Conservation (phyloP, 2,888 invertebrate genomes). For the Drosophila algonquin region DNA sequence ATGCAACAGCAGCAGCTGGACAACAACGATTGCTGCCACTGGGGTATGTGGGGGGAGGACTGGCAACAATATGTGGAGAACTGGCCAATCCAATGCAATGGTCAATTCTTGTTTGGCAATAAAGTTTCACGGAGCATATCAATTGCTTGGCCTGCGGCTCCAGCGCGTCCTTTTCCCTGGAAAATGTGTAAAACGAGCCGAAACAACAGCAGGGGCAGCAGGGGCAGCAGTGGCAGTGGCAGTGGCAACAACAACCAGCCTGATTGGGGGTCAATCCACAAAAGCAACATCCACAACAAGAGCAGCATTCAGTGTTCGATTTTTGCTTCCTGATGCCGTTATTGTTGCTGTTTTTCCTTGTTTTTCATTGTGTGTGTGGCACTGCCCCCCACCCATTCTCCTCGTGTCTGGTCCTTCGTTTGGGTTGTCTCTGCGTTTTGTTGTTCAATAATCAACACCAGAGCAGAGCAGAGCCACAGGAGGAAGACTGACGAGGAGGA, state of each 20-base stretch:
- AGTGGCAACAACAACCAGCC: slow-evolving; percentile 44
- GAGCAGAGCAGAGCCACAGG: slow-evolving; percentile 19
- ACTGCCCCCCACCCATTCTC: slow-evolving; percentile 1
- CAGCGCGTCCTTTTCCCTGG: slow-evolving; percentile 15
- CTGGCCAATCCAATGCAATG: slow-evolving; percentile 8
- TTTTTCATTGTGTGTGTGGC: slow-evolving; percentile 29
- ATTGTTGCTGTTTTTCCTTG: slow-evolving; percentile 28
- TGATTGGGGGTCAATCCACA: slow-evolving; percentile 70
- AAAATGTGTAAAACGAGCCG: slow-evolving; percentile 56
- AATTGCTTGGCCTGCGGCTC: slow-evolving; percentile 50
- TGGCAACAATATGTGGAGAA: not conserved
- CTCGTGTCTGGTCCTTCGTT: slow-evolving; percentile 6
- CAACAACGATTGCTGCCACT: slow-evolving; percentile 12
- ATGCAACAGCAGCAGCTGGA: slow-evolving; percentile 23
- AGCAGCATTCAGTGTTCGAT: slow-evolving; percentile 32
- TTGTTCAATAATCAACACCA: slow-evolving; percentile 58
- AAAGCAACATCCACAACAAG: slow-evolving; percentile 44
- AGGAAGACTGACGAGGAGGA: not conserved
- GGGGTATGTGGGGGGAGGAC: not conserved
- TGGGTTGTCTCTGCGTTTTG: slow-evolving; percentile 40
- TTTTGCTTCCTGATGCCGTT: slow-evolving; percentile 36
- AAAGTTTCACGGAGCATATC: slow-evolving; percentile 63
- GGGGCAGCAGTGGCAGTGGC: slow-evolving; percentile 35
- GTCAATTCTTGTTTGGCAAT: slow-evolving; percentile 45
- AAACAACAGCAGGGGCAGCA: slow-evolving; percentile 52